Percentiles rank a stretch among this genome's conserved stretches.
Evolutionary conservation across 2,113 vertebrate genomes (phyloP).

Genomic region (Corvus hawaiiensis): DNA sequence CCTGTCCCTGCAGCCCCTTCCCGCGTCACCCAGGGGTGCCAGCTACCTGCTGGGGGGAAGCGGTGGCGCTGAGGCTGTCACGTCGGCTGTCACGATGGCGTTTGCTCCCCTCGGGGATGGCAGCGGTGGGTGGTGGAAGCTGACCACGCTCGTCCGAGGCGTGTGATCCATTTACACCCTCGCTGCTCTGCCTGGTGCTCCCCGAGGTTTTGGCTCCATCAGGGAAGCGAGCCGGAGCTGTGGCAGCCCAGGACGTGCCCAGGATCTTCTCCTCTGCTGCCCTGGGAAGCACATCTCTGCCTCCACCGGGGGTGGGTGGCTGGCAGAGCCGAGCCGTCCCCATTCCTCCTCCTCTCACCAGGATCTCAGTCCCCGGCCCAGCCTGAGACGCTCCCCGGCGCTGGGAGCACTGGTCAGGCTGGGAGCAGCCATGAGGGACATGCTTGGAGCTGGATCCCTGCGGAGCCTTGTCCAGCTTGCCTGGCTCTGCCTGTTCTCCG

Average conservation of each 20-base stretch:
- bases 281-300: background rate
- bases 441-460: background rate
- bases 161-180: rapidly evolving
- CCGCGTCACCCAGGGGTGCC: background rate
- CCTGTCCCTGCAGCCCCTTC: background rate
- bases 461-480: background rate
- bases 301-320: rapidly evolving
- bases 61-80: background rate
- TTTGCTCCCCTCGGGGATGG: background rate
- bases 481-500: slow-evolving; percentile 27
- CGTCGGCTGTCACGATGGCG: background rate
- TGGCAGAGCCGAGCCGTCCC: background rate
- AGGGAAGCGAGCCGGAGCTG: background rate
- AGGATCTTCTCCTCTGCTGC: background rate
- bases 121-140: background rate
- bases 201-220: background rate
- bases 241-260: background rate
- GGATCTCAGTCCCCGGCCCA: background rate
- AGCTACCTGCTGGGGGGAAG: background rate
- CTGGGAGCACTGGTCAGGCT: background rate
- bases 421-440: background rate
- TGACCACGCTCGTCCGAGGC: background rate
- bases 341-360: background rate
- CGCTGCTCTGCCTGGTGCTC: background rate
- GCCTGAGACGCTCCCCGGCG: rapidly evolving